Conservation (phyloP, 2,888 invertebrate species). For the Orthosia gracilis region DNA sequence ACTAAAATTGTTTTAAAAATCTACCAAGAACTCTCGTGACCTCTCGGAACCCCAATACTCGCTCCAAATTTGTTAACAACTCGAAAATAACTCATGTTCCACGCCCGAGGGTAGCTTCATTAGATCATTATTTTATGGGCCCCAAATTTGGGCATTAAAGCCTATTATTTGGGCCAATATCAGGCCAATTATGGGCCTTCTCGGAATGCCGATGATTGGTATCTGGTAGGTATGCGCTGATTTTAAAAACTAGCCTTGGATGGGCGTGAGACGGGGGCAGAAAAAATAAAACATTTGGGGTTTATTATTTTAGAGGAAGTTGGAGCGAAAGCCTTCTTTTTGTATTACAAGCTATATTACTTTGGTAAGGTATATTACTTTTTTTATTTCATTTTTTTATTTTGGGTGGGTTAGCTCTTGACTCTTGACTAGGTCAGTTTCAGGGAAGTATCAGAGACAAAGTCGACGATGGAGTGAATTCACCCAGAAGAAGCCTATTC, state of each 20-base stretch:
- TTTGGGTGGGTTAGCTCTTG: too few species aligned
- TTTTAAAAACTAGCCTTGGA: constrained; percentile 47
- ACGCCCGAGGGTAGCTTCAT: constrained; percentile 71
- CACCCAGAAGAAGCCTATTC: too few species aligned
- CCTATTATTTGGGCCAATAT: constrained; percentile 84
- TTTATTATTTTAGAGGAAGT: not conserved
- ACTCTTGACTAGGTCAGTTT: too few species aligned
- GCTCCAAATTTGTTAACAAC: constrained; percentile 70
- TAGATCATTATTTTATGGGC: constrained; percentile 88
- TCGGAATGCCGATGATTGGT: constrained; percentile 68
- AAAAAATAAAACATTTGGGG: constrained; percentile 7
- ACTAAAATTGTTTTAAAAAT: not conserved
- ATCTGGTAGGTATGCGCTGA: constrained; percentile 49
- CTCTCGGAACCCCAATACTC: constrained; percentile 26
- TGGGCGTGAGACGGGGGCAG: constrained; percentile 63
- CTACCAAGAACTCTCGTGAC: constrained; percentile 32
- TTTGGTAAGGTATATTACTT: too few species aligned
- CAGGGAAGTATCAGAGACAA: too few species aligned
- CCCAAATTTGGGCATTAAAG: constrained; percentile 84
- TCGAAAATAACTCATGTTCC: constrained; percentile 56
- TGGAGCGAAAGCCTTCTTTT: not conserved
- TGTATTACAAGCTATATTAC: not conserved
- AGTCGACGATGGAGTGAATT: too few species aligned
- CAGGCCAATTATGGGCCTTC: constrained; percentile 74
- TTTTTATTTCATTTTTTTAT: too few species aligned